Conservation (phyloP, 1,140 invertebrate species). For the Drosophila triauraria region DNA sequence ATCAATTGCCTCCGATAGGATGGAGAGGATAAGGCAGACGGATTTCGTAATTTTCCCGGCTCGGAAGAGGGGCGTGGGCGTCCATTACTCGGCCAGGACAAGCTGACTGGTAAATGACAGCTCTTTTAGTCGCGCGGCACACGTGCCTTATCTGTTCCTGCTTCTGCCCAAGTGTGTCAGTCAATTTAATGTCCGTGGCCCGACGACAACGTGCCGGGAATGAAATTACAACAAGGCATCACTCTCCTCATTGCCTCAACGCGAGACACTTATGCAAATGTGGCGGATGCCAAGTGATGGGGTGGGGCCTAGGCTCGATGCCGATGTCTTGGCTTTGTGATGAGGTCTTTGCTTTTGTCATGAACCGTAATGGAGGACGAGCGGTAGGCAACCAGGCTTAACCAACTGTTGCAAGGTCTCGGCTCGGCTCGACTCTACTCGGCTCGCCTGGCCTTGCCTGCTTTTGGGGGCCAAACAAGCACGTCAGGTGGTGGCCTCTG, state of each 20-base stretch:
- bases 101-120: slow-evolving; percentile 63
- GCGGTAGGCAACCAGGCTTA: slow-evolving; percentile 6
- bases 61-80: slow-evolving; percentile 7
- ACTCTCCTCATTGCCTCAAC: slow-evolving; percentile 51
- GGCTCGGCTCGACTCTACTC: slow-evolving; percentile 2
- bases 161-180: slow-evolving; percentile 30
- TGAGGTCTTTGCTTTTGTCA: slow-evolving; percentile 32
- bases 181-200: slow-evolving; percentile 59
- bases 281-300: slow-evolving; percentile 16
- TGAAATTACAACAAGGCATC: slow-evolving; percentile 62
- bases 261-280: slow-evolving; percentile 62
- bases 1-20: slow-evolving; percentile 67
- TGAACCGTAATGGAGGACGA: slow-evolving; percentile 10
- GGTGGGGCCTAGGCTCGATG: slow-evolving; percentile 13
- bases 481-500: slow-evolving; percentile 42
- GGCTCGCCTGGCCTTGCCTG: slow-evolving; percentile 41
- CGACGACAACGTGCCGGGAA: slow-evolving; percentile 65
- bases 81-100: slow-evolving; percentile 13
- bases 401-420: slow-evolving; percentile 33
- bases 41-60: slow-evolving; percentile 52
- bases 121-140: slow-evolving; percentile 38
- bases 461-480: slow-evolving; percentile 49
- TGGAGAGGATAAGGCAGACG: slow-evolving; percentile 25
- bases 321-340: slow-evolving; percentile 50
- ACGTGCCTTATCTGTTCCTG: slow-evolving; percentile 69